A percentile compares a stretch with the other conserved stretches of the same genome.
Conservation (phyloP, 2,888 invertebrate genomes). For the Drosophila glabriapex region DNA sequence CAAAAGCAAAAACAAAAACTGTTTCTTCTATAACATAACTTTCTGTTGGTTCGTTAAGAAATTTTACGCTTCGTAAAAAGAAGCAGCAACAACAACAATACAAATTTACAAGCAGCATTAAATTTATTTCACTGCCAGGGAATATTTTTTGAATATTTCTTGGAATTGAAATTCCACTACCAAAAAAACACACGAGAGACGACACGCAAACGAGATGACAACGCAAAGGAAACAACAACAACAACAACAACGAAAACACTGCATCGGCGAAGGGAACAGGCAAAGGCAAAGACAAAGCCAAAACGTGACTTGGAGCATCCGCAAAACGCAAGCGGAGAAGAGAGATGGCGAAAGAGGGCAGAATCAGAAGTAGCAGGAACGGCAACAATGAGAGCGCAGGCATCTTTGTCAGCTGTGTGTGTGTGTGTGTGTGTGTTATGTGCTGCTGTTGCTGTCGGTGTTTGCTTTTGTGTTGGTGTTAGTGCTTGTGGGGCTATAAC, state of each 20-base stretch:
- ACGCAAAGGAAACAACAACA: slow-evolving; percentile 72
- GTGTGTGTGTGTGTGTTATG: slow-evolving; percentile 26
- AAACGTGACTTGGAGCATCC: slow-evolving; percentile 75
- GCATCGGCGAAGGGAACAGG: slow-evolving; percentile 42
- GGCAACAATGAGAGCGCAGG: slow-evolving; percentile 26
- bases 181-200: slow-evolving; percentile 57
- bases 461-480: slow-evolving; percentile 23
- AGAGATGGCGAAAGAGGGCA: slow-evolving; percentile 12
- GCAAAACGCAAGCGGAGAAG: slow-evolving; percentile 31
- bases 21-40: slow-evolving; percentile 67
- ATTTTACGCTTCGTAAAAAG: slow-evolving; percentile 76
- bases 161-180: slow-evolving; percentile 72
- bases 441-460: slow-evolving; percentile 6
- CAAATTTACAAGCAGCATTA: slow-evolving; percentile 74
- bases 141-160: slow-evolving; percentile 81
- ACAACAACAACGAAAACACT: slow-evolving; percentile 49
- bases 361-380: slow-evolving; percentile 22
- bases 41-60: slow-evolving; percentile 78
- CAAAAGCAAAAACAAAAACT: slow-evolving; percentile 42
- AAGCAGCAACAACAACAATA: slow-evolving; percentile 46
- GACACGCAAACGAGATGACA: slow-evolving; percentile 77
- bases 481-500: slow-evolving; percentile 24
- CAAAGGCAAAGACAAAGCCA: slow-evolving; percentile 40
- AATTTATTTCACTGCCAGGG: slow-evolving; percentile 77
- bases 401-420: slow-evolving; percentile 52